These are phyloP conservation scores for Troglohyphantes excavatus DNA, from an alignment of 2,888 invertebrate genomes.

Conservation along the genomic window DNA sequence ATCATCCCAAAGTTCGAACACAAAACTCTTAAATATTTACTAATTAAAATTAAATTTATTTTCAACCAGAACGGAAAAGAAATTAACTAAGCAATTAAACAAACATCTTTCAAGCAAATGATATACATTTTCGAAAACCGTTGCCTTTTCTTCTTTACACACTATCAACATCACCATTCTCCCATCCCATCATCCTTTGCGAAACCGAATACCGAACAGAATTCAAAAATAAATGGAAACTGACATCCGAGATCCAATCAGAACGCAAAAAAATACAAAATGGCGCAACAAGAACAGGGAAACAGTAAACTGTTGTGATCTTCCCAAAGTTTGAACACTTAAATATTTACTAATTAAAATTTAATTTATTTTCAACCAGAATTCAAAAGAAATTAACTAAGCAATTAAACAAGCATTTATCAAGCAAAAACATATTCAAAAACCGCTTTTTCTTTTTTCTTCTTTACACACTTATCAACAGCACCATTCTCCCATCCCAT, in stretches of 20 bases:
- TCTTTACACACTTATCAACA: conserved; percentile 25
- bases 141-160: conserved; percentile 22
- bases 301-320: conserved; percentile 36
- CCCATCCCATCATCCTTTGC: not conserved
- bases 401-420: too few relatives aligned
- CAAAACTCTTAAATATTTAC: too few relatives aligned
- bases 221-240: too few relatives aligned
- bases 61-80: too few relatives aligned
- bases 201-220: not conserved
- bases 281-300: not conserved
- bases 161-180: conserved; percentile 1
- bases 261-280: not conserved
- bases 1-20: conserved; percentile 16
- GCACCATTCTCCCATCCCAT: not conserved
- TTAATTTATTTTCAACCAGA: too few relatives aligned
- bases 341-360: too few relatives aligned
- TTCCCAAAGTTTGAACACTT: conserved; percentile 30
- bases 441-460: not conserved
- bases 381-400: too few relatives aligned
- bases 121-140: not conserved
- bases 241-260: too few relatives aligned
- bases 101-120: too few relatives aligned
- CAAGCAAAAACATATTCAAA: too few relatives aligned
- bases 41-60: too few relatives aligned
- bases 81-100: too few relatives aligned